Base-by-base conservation (phyloP, 2,113 vertebrate genomes). In the Loxodonta africana region DNA sequence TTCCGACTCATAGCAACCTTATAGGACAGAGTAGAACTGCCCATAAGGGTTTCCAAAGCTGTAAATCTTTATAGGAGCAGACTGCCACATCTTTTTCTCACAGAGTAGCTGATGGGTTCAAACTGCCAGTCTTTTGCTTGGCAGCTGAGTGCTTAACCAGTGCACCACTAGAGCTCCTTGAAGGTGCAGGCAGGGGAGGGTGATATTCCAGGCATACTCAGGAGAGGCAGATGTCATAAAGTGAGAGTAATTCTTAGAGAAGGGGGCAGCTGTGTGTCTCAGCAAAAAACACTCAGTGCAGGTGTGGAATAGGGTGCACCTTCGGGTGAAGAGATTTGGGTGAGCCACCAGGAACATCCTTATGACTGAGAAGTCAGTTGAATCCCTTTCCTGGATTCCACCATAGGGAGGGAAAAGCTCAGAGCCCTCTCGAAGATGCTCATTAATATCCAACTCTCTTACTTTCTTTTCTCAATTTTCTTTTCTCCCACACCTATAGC, bases 281-380 rank as follows among this genome's bases (percentile, higher is more conserved):
- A 69, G 57, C 37, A 46, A 85, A 41, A 2, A 76, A 30, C 0
- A 7, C 26, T 30, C 3, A 26, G n/a, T 48, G n/a, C 53, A 84
- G 10, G 9, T 63, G 11, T 80, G 30, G 14, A 18, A 51, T 30
- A 23, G 12, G 41, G 2, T 6, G 12, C 15, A 48, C 48, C 48
- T 6, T 48, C 5, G 80, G 87, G 2, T 2, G 12, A 26, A 48
- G 37, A 37, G 37, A 37, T 37, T 15, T 69, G n/a, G n/a, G 30
- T 0, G 0, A 30, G n/a, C 0, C 7, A 25, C 15, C 41, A 69
- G 21, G 0, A 60, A 14, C 9, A 11, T 21, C 2, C 60, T 3
- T 84, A 20, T 12, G n/a, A 14, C 7, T 80, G n/a, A 81, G n/a
- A 91, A 95, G 41, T 91, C 51, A 62, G 0, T 2, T 41, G 28